Evolutionary conservation across 1,140 invertebrate species (phyloP).

Genomic region (Drosophila auraria): DNA sequence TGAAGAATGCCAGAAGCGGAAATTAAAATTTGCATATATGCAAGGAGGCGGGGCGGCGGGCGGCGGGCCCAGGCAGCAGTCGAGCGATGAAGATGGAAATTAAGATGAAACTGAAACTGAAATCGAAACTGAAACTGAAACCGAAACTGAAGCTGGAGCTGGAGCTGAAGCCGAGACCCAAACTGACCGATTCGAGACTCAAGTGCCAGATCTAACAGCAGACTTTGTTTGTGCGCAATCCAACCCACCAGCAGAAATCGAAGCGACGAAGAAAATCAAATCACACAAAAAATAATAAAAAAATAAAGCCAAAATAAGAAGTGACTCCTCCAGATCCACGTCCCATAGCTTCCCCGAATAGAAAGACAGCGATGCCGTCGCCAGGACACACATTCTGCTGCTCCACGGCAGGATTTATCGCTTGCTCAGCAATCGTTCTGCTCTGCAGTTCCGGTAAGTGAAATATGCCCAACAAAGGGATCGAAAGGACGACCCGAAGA

Average conservation of each 20-base stretch:
- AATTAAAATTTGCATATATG: slow-evolving; percentile 83
- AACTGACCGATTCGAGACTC: slow-evolving; percentile 27
- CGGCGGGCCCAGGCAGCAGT: slow-evolving; percentile 12
- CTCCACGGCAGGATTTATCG: slow-evolving; percentile 81
- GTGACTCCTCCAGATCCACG: slow-evolving; percentile 4
- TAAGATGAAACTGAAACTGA: slow-evolving; percentile 39
- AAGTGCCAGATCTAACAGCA: slow-evolving; percentile 54
- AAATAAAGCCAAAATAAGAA: background rate
- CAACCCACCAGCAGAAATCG: slow-evolving; percentile 30
- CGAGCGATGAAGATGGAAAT: slow-evolving; percentile 55
- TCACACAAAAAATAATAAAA: background rate
- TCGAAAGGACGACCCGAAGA: background rate
- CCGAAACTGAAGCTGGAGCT: background rate
- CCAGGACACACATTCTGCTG: slow-evolving; percentile 73
- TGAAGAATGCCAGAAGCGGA: slow-evolving; percentile 80
- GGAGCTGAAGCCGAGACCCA: background rate
- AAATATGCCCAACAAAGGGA: slow-evolving; percentile 71
- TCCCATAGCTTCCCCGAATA: slow-evolving; percentile 4
- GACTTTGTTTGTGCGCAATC: slow-evolving; percentile 36
- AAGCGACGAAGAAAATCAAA: background rate
- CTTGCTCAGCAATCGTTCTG: slow-evolving; percentile 85
- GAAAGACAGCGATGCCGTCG: slow-evolving; percentile 58
- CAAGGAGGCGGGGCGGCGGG: slow-evolving; percentile 16
- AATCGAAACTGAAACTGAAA: background rate
- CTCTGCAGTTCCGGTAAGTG: slow-evolving; percentile 85